Percentiles rank a stretch among this genome's conserved stretches.
phyloP scores from a whole-genome alignment of 2,797 vertebrate species.

The Podarcis lilfordi region DNA sequence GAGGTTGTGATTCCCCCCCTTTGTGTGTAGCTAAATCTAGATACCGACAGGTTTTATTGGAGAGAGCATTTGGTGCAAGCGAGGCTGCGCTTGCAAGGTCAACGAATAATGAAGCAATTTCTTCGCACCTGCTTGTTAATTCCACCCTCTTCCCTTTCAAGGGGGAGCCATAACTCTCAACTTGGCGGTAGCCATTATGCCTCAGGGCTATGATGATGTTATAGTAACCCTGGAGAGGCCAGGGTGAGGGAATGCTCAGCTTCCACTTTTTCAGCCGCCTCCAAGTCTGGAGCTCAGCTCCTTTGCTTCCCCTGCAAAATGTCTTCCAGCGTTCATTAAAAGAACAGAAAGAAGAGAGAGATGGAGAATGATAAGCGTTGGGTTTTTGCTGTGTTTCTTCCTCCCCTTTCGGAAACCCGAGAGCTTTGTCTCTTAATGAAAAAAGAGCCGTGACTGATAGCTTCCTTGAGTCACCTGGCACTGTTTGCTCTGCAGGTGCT shows the following conservation, averaged over 20 bases:
- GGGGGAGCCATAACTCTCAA: conserved; percentile 10
- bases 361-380: background rate
- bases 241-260: background rate
- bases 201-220: conserved; percentile 21
- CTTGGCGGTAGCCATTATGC: conserved; percentile 4
- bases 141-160: background rate
- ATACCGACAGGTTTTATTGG: conserved; percentile 18
- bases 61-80: background rate
- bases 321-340: background rate
- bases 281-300: background rate
- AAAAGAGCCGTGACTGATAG: background rate
- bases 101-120: conserved; percentile 28
- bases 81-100: background rate
- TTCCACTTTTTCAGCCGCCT: background rate
- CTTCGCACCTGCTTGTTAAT: conserved; percentile 31
- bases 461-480: conserved; percentile 9
- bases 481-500: background rate
- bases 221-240: background rate
- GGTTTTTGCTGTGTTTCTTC: background rate
- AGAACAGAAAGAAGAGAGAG: background rate
- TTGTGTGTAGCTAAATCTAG: conserved; percentile 13
- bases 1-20: background rate
- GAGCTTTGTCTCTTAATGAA: background rate
- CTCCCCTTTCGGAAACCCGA: background rate
- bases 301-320: background rate